phyloP scores from a whole-genome alignment of 1,140 invertebrate genomes.

The Pogonomyrmex barbatus region DNA sequence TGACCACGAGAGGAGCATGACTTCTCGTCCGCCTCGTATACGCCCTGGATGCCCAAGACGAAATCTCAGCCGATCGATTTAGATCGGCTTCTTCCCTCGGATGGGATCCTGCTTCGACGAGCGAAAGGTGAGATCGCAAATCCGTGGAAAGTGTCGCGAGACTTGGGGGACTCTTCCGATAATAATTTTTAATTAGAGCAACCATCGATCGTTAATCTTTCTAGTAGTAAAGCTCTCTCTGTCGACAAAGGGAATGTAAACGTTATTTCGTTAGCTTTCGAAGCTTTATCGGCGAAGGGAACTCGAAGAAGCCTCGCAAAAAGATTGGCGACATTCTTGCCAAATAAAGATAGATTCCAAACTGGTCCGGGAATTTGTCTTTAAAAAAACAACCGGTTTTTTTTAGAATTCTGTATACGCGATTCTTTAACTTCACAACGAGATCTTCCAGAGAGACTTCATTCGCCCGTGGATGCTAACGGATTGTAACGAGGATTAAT shows the following conservation, averaged over 20 bases:
- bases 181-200: too few relatives aligned
- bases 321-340: background rate
- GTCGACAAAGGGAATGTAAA: too few relatives aligned
- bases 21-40: constrained; percentile 14
- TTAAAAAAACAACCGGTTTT: constrained; percentile 33
- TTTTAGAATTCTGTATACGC: background rate
- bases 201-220: too few relatives aligned
- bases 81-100: background rate
- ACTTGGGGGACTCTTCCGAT: too few relatives aligned
- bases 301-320: too few relatives aligned
- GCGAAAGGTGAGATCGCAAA: too few relatives aligned
- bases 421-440: constrained; percentile 6
- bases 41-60: constrained; percentile 19
- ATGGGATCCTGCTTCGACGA: too few relatives aligned
- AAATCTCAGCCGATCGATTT: constrained; percentile 11
- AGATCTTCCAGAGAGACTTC: constrained; percentile 3
- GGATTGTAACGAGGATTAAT: background rate
- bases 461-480: background rate
- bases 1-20: constrained; percentile 71
- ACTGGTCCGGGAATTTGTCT: constrained; percentile 5
- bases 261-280: too few relatives aligned
- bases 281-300: too few relatives aligned
- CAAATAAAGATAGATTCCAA: background rate
- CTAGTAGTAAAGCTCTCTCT: too few relatives aligned
- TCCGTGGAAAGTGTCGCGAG: too few relatives aligned